Conservation (phyloP, 2,797 vertebrate species). For the Mus caroli region DNA sequence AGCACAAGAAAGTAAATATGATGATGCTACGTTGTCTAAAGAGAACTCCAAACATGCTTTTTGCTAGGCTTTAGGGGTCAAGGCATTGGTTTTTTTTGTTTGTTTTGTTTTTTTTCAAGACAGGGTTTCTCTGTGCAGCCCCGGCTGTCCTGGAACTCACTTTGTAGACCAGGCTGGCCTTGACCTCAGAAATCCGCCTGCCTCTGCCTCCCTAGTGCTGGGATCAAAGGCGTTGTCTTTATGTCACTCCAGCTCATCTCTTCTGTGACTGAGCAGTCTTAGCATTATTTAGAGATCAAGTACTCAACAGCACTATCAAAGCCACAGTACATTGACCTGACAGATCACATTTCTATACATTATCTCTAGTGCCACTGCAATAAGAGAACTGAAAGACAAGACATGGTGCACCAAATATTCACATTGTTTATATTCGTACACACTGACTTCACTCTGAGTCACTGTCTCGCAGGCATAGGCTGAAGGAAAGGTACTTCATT, state of each 20-base stretch:
- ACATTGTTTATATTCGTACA: conserved; percentile 35
- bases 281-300: conserved; percentile 40
- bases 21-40: background rate
- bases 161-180: too few species aligned
- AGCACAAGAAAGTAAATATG: background rate
- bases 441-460: conserved; percentile 40
- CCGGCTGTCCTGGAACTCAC: too few species aligned
- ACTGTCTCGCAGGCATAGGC: conserved; percentile 8
- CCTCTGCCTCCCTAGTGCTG: too few species aligned
- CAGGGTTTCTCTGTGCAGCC: too few species aligned
- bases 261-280: conserved; percentile 2
- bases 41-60: background rate
- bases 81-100: background rate
- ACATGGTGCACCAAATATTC: background rate
- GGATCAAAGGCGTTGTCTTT: background rate
- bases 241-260: background rate
- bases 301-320: background rate
- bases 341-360: background rate
- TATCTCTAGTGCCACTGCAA: background rate
- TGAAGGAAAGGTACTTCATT: conserved; percentile 22
- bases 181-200: too few species aligned
- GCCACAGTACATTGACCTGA: background rate
- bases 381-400: background rate
- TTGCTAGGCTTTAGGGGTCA: conserved; percentile 5
- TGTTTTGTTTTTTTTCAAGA: too few species aligned